Base-by-base conservation (phyloP, 2,797 vertebrate species). In the Perodicticus potto region DNA sequence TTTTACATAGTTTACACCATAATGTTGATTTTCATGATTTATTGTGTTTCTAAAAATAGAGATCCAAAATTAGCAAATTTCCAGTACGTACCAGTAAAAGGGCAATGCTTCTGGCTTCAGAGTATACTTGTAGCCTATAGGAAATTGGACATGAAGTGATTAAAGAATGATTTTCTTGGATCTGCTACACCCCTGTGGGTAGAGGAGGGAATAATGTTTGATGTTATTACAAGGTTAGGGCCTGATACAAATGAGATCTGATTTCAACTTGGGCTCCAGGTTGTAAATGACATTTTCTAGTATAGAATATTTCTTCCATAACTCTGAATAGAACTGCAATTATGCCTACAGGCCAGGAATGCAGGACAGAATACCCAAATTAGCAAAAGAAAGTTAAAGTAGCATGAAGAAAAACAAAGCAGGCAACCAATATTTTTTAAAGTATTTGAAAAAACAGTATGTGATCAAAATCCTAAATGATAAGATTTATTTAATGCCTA, bases 31-130 rank as follows among this genome's bases (percentile, higher is more conserved):
- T 83, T 65, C 85, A 2, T 82, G 59, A 85, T 49, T 93, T 91
- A 34, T 23, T 96, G 2, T 84, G 25, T 92, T 89, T 91, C 55
- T 34, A 72, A 94, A 93, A 88, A 80, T 85, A 95, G 25, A 92
- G 7, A 27, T 72, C 85, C 27, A 85, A 73, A 87, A 67, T 87
- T 65, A 91, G 29, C 45, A 29, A 88, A 11, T 70, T 94, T 19
- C 1, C 19, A 80, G 29, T 95, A 89, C 5, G 40, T 76, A n/a
- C 14, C 59, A 57, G 8, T 67, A 43, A 96, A 83, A 84, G 40
- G 7, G 19, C n/a, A 78, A 14, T 29, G 32, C 7, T 86, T 57
- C 63, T 83, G 16, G 22, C 53, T 87, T 2, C 3, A 29, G 11
- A 82, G 9, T 16, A 14, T 0, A 73, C 4, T n/a, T 77, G 5